Evolutionary conservation across 1,140 invertebrate species (phyloP).

Genomic region (Euschistus heros): DNA sequence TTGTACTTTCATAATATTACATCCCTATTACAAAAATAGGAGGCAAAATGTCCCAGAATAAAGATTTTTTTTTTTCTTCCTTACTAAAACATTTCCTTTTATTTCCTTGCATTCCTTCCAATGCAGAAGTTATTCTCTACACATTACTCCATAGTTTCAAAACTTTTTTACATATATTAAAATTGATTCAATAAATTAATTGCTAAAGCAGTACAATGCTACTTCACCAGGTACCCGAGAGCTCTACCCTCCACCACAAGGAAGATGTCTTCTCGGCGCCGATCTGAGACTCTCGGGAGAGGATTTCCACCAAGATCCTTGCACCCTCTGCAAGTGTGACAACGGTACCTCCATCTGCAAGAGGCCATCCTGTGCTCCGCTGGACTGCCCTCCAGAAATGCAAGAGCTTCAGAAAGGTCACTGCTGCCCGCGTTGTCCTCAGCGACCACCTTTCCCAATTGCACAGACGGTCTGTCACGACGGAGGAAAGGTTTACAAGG

Average conservation of each 20-base stretch:
- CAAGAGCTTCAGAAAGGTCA: constrained; percentile 50
- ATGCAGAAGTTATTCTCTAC: too few relatives aligned
- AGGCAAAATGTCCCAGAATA: too few relatives aligned
- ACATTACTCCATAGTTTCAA: too few relatives aligned
- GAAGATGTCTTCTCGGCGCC: constrained; percentile 58
- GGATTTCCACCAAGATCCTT: constrained; percentile 56
- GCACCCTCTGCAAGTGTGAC: constrained; percentile 68
- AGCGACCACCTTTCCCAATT: constrained; percentile 40
- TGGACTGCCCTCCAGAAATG: constrained; percentile 63
- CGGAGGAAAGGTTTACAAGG: constrained; percentile 52
- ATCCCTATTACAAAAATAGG: too few relatives aligned
- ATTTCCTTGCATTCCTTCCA: too few relatives aligned
- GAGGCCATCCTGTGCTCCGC: constrained; percentile 64
- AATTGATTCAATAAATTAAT: too few relatives aligned
- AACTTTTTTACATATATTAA: too few relatives aligned
- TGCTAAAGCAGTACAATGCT: too few relatives aligned
- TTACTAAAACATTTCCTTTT: too few relatives aligned
- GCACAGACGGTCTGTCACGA: constrained; percentile 51
- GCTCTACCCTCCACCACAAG: constrained; percentile 38
- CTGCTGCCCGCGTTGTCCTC: constrained; percentile 66
- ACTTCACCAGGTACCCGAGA: constrained; percentile 32
- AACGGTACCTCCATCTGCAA: constrained; percentile 67
- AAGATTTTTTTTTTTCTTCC: too few relatives aligned
- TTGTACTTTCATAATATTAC: too few relatives aligned
- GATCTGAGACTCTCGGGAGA: constrained; percentile 47